Evolutionary conservation across 2,888 invertebrate genomes (phyloP).

Genomic region (Lepidocyrtinus sp.): DNA sequence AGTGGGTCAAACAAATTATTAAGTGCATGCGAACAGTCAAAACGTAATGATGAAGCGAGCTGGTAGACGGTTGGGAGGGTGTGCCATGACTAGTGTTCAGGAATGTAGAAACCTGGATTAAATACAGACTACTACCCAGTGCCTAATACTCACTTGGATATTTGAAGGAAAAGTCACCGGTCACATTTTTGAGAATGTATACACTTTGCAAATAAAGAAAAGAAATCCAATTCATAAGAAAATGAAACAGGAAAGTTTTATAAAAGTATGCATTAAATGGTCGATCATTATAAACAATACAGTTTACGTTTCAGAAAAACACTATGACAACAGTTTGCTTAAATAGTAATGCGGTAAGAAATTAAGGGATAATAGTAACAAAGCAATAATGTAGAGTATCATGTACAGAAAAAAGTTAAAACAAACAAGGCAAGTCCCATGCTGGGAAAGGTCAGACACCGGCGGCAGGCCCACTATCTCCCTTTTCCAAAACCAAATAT

Average conservation of each 20-base stretch:
- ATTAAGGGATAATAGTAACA: too few relatives aligned
- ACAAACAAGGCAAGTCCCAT: slow-evolving; percentile 54
- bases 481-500: slow-evolving; percentile 25
- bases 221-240: too few relatives aligned
- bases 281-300: too few relatives aligned
- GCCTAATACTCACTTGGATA: not conserved
- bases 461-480: slow-evolving; percentile 57
- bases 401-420: slow-evolving; percentile 42
- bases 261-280: too few relatives aligned
- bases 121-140: not conserved
- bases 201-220: too few relatives aligned
- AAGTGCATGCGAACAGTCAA: slow-evolving; percentile 54
- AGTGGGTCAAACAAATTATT: slow-evolving; percentile 69
- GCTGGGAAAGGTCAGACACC: slow-evolving; percentile 60
- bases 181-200: too few relatives aligned
- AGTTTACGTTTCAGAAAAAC: too few relatives aligned
- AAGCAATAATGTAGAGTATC: slow-evolving; percentile 51
- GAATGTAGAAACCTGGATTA: too few relatives aligned
- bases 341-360: too few relatives aligned
- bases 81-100: slow-evolving; percentile 44
- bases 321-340: too few relatives aligned
- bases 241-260: too few relatives aligned
- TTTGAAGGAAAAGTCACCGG: not conserved
- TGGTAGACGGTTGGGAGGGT: slow-evolving; percentile 49
- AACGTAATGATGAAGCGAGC: slow-evolving; percentile 28